A percentile compares a stretch with the other conserved stretches of the same genome.
Evolutionary conservation across 2,888 invertebrate genomes (phyloP).

Genomic region (Dione vanillae): DNA sequence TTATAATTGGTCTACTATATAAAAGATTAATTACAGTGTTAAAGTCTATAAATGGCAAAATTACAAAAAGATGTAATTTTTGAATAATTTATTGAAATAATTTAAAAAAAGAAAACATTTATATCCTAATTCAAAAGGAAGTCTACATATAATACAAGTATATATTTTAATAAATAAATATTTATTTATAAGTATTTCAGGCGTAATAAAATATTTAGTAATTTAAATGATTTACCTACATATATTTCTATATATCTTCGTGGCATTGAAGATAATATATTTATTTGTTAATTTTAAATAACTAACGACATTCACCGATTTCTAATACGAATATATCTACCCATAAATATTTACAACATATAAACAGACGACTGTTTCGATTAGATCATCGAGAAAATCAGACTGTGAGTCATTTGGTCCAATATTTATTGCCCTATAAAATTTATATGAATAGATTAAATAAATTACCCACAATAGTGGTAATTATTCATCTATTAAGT

Average conservation of each 20-base stretch:
- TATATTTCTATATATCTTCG: constrained; percentile 22
- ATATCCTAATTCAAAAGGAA: neutral
- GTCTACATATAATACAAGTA: neutral
- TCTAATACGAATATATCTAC: neutral
- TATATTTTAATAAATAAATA: neutral
- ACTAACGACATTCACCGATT: constrained; percentile 2
- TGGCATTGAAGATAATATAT: neutral
- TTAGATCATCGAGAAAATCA: constrained; percentile 31
- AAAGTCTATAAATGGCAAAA: neutral
- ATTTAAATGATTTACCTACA: constrained; percentile 5
- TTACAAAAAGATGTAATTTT: neutral
- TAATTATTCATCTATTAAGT: too few relatives aligned
- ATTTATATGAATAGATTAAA: neutral
- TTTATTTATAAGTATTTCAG: neutral
- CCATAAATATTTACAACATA: neutral
- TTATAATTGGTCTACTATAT: constrained; percentile 1
- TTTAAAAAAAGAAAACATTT: neutral
- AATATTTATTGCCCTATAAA: constrained; percentile 12
- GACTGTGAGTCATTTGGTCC: constrained; percentile 27
- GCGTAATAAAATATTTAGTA: neutral
- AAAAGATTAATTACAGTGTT: neutral
- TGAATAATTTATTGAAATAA: neutral
- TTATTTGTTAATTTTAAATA: constrained; percentile 23
- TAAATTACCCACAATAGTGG: neutral
- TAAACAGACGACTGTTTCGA: constrained; percentile 22